Evolutionary conservation across 2,113 vertebrate genomes (phyloP).

Genomic region (Phylloscopus trochilus): DNA sequence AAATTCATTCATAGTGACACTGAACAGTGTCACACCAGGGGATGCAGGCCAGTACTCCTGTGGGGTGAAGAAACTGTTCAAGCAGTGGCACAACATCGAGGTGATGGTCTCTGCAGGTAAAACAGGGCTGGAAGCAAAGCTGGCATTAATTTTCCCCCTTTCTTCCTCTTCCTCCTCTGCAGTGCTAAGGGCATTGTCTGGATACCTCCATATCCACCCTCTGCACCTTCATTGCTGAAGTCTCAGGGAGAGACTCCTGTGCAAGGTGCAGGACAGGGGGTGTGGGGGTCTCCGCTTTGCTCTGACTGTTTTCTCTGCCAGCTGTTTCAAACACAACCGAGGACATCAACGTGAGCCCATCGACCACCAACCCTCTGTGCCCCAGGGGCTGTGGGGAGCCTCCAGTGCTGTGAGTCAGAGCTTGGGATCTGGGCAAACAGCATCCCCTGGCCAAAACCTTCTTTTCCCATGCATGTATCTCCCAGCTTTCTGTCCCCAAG

Average conservation of each 20-base stretch:
- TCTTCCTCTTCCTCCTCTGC: background rate
- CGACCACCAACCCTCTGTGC: too few species aligned
- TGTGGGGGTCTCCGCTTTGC: background rate
- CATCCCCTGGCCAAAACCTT: background rate
- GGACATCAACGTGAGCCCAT: rapidly evolving
- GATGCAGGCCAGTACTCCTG: background rate
- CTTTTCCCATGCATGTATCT: background rate
- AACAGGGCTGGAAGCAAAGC: background rate
- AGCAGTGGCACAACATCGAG: rapidly evolving
- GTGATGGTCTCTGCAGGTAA: constrained; percentile 31
- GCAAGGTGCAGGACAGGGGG: rapidly evolving
- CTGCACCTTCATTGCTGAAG: background rate
- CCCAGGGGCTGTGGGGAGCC: background rate
- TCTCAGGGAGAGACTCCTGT: background rate
- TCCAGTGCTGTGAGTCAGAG: background rate
- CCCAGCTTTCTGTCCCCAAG: background rate
- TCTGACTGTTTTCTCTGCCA: background rate
- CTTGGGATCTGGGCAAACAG: rapidly evolving
- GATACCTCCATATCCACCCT: background rate
- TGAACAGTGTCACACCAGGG: rapidly evolving
- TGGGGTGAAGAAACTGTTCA: background rate
- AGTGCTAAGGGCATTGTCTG: background rate
- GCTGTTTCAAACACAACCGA: background rate
- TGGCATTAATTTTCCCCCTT: background rate
- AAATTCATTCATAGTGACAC: background rate